Base-by-base conservation (phyloP, 2,113 vertebrate species). In the Calidris pygmaea region DNA sequence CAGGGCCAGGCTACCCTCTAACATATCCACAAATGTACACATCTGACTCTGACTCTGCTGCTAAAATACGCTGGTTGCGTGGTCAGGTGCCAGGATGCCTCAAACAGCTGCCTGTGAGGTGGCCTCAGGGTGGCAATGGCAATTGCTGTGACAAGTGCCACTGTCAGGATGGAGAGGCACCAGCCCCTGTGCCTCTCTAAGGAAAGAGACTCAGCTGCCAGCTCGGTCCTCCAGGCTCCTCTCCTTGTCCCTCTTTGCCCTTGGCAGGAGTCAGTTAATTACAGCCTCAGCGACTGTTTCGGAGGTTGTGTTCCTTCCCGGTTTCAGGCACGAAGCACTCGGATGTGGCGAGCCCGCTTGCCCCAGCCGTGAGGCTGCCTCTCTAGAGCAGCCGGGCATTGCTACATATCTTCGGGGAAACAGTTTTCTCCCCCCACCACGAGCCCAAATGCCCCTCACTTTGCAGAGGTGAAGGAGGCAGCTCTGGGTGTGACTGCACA, bases 251-350 rank as follows among this genome's bases (percentile, higher is more conserved):
- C 16, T 47, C 29, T 73, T 68, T 78, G 39, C 15, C 21, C 21
- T 22, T 29, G 22, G 24, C 50, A 77, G 37, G 37, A 55, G 15
- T 63, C 32, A 37, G 55, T 20, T 59, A 68, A 55, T 55, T 43
- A 37, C 37, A 80, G 37, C 14, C 53, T 39, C 29, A 2, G 22
- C 18, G 35, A 10, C 58, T 53, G 37, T 37, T 85, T 34, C 1
- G 1, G 53, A 47, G 24, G 39, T 29, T 37, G 10, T 2, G 0
- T 32, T 24, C 5, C 10, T 39, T 20, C 1, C 0, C 2, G 1
- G 7, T 52, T 87, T 22, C 1, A 11, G 45, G 41, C 20, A 41
- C 0, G 3, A 58, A 83, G 34, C 23, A 13, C 26, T 53, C 2
- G 3, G 23, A 26, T 1, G 2, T 35, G 26, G 15, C 4, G 8